Conservation (phyloP, 2,113 vertebrate species). For the Sylvicapra grimmia region DNA sequence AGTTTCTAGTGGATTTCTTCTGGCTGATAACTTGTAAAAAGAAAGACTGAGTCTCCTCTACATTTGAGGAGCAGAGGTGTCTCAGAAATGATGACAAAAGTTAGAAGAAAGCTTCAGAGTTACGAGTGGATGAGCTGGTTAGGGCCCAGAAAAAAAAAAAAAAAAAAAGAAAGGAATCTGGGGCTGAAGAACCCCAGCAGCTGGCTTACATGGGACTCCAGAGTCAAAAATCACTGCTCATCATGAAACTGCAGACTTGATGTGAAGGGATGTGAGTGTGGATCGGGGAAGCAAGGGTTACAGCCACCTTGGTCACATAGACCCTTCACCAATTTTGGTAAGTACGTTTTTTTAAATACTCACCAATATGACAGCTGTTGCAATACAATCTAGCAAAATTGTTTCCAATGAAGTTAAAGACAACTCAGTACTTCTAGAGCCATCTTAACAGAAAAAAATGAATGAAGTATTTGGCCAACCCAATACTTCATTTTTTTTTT, state of each 20-base stretch:
- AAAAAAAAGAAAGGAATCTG: neutral
- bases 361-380: neutral
- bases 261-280: neutral
- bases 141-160: neutral
- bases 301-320: neutral
- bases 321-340: neutral
- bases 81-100: neutral
- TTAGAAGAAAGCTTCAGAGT: neutral
- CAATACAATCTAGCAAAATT: neutral
- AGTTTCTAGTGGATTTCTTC: neutral
- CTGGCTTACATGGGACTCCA: rapidly evolving
- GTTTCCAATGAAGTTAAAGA: neutral
- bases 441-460: neutral
- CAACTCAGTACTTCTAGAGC: neutral
- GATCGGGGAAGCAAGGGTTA: neutral
- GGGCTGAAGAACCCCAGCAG: neutral
- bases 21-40: neutral
- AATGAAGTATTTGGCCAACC: neutral
- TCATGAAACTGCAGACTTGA: neutral
- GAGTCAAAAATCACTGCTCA: neutral
- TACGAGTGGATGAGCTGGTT: neutral
- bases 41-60: neutral
- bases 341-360: neutral
- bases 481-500: neutral
- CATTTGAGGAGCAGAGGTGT: neutral